phyloP scores from a whole-genome alignment of 2,113 vertebrate species.

The Callopanchax toddi region DNA sequence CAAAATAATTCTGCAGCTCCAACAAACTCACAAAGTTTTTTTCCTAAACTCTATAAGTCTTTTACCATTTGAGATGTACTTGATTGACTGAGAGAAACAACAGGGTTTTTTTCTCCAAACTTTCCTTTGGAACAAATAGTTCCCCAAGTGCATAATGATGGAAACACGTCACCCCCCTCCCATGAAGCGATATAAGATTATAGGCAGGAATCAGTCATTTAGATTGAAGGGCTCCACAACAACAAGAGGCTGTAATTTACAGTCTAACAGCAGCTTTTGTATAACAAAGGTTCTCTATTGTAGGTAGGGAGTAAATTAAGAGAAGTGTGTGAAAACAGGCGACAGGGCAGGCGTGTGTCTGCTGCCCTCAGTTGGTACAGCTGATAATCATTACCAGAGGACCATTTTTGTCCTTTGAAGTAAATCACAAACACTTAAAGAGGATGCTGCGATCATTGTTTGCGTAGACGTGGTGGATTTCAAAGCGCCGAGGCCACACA shows the following conservation, averaged over 20 bases:
- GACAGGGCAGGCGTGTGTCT: slow-evolving; percentile 38
- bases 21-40: background rate
- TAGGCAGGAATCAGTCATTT: slow-evolving; percentile 41
- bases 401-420: slow-evolving; percentile 52
- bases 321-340: slow-evolving; percentile 18
- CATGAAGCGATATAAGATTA: slow-evolving; percentile 17
- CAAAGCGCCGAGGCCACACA: slow-evolving; percentile 17
- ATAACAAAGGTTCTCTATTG: slow-evolving; percentile 26
- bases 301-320: slow-evolving; percentile 16
- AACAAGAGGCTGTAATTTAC: slow-evolving; percentile 49
- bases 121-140: slow-evolving; percentile 10
- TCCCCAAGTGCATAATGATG: background rate
- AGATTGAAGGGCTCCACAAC: slow-evolving; percentile 44
- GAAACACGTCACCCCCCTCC: slow-evolving; percentile 18
- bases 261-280: slow-evolving; percentile 34
- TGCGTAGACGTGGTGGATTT: slow-evolving; percentile 51
- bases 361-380: slow-evolving; percentile 49
- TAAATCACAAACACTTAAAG: slow-evolving; percentile 48
- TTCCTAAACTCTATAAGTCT: background rate
- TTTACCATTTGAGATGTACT: background rate
- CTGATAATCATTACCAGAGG: slow-evolving; percentile 62
- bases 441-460: slow-evolving; percentile 53
- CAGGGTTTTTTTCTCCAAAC: too few species aligned
- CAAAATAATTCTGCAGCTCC: too few species aligned
- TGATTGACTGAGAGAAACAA: background rate